A percentile compares a stretch with the other conserved stretches of the same genome.
phyloP scores from a whole-genome alignment of 2,888 invertebrate species.

The Ptilodon capucinus region DNA sequence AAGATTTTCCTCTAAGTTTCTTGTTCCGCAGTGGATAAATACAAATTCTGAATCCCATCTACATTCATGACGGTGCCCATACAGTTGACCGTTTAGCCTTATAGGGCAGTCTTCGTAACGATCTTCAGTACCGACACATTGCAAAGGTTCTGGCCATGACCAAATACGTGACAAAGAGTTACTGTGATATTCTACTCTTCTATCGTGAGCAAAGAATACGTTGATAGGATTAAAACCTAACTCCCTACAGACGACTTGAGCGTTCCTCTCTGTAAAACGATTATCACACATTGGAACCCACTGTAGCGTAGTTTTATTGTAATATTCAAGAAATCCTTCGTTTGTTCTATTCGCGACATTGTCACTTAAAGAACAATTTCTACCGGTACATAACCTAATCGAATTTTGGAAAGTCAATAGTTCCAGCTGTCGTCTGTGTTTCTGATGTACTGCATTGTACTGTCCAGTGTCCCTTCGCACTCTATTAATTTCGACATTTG shows the following conservation, averaged over 20 bases:
- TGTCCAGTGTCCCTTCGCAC: conserved; percentile 65
- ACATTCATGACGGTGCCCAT: conserved; percentile 92
- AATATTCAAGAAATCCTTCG: conserved; percentile 97
- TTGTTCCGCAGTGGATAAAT: conserved; percentile 94
- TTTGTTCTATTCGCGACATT: conserved; percentile 75
- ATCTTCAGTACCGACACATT: conserved; percentile 89
- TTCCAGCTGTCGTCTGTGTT: conserved; percentile 80
- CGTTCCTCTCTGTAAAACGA: conserved; percentile 97
- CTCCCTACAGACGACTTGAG: conserved; percentile 97
- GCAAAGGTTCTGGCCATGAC: conserved; percentile 97
- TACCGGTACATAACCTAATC: conserved; percentile 90
- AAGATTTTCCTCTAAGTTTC: conserved; percentile 84
- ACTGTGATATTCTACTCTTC: conserved; percentile 93
- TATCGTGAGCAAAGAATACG: conserved; percentile 93
- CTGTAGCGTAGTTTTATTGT: conserved; percentile 96
- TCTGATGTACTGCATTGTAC: conserved; percentile 57
- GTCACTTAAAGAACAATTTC: conserved; percentile 85
- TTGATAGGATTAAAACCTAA: conserved; percentile 95
- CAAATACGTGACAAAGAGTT: conserved; percentile 93
- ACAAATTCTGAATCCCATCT: conserved; percentile 95
- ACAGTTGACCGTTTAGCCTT: conserved; percentile 94
- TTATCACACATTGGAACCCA: conserved; percentile 98
- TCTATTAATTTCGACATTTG: conserved; percentile 61
- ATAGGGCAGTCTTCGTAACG: conserved; percentile 92
- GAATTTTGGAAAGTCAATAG: conserved; percentile 82